Conservation (phyloP, 2,113 vertebrate species). For the Platycercus adscitus region DNA sequence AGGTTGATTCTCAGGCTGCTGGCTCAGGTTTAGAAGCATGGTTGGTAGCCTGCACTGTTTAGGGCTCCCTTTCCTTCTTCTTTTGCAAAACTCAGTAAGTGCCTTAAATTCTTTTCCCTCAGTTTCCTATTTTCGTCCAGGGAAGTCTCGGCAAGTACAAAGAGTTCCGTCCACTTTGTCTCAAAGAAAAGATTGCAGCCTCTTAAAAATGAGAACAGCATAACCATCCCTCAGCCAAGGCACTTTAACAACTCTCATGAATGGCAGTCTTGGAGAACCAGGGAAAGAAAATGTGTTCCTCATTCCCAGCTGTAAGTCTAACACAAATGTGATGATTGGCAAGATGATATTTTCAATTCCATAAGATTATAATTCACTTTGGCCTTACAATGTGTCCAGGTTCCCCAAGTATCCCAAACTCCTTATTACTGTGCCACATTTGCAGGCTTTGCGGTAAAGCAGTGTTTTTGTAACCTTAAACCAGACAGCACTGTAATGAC, state of each 20-base stretch:
- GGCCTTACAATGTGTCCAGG: neutral
- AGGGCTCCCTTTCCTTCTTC: neutral
- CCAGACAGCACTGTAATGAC: conserved; percentile 21
- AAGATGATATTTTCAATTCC: neutral
- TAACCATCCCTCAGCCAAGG: neutral
- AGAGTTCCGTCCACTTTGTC: neutral
- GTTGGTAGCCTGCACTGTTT: neutral
- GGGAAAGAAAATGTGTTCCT: neutral
- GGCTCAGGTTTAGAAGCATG: accelerated
- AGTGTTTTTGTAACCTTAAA: conserved; percentile 10
- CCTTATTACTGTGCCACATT: neutral
- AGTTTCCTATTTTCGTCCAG: neutral
- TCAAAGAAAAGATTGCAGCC: neutral
- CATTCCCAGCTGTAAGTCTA: neutral
- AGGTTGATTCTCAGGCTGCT: neutral
- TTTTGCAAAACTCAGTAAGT: neutral
- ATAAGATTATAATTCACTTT: neutral
- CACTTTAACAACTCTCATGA: neutral
- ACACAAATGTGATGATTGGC: neutral
- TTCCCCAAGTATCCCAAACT: neutral
- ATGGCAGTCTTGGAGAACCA: neutral
- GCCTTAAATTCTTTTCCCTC: neutral
- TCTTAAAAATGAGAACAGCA: neutral
- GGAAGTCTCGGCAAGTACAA: neutral
- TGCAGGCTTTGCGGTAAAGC: neutral